Conservation (phyloP, 2,797 vertebrate species). For the Phataginus tetradactyla region DNA sequence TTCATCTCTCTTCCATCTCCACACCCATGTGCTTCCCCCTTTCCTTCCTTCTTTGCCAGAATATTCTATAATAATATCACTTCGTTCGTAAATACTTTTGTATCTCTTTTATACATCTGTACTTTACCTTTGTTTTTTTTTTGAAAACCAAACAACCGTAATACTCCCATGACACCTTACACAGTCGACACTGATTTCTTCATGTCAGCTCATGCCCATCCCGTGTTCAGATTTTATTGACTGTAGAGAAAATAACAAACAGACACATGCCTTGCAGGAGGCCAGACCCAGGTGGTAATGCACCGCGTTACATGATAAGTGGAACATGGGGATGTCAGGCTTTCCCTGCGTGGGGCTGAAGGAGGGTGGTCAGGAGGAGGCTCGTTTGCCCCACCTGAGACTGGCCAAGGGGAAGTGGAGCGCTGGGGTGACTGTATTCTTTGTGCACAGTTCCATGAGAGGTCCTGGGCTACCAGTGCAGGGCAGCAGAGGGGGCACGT, state of each 20-base stretch:
- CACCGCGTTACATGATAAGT: fast-evolving
- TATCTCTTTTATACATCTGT: background rate
- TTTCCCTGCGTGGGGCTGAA: background rate
- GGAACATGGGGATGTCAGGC: background rate
- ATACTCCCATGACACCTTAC: background rate
- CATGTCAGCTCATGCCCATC: fast-evolving
- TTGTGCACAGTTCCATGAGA: fast-evolving
- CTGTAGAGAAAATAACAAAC: fast-evolving
- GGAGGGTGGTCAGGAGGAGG: background rate
- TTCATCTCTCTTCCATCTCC: background rate
- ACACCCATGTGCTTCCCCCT: fast-evolving
- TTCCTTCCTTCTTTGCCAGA: background rate
- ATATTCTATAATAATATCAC: background rate
- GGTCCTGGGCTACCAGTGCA: fast-evolving
- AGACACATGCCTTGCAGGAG: fast-evolving
- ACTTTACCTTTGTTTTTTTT: background rate
- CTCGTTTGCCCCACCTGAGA: background rate
- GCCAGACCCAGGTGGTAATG: fast-evolving
- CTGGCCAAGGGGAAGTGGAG: background rate
- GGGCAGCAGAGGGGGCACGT: fast-evolving
- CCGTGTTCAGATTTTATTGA: fast-evolving
- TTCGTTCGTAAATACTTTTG: background rate
- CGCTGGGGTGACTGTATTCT: fast-evolving
- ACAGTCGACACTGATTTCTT: background rate
- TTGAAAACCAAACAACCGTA: background rate